A percentile compares a stretch with the other conserved stretches of the same genome.
These are phyloP conservation scores for Isaurus tuberculatus DNA, from an alignment of 92 coral and sea anemone species.

Conservation along the genomic window DNA sequence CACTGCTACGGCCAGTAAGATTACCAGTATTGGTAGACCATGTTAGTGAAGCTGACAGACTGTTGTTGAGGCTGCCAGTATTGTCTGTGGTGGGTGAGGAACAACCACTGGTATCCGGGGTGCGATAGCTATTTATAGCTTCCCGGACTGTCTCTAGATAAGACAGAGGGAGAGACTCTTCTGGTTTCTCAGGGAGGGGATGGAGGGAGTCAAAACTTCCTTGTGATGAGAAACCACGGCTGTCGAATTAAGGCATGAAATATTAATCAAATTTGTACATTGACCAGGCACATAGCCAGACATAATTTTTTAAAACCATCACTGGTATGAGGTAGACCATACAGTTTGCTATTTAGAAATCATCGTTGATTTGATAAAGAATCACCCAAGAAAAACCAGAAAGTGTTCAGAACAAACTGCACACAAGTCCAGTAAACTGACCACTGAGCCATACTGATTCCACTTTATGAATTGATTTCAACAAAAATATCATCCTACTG, in stretches of 20 bases:
- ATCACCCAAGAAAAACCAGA: no score
- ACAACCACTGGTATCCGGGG: constrained; percentile 87
- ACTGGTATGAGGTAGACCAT: no score
- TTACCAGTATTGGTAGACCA: constrained; percentile 98
- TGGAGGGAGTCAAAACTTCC: constrained; percentile 90
- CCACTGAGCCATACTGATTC: no score
- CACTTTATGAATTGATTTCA: no score
- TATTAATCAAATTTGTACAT: no score
- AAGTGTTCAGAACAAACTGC: no score
- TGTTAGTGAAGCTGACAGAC: constrained; percentile 84
- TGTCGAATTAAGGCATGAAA: constrained; percentile 16
- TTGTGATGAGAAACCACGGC: constrained; percentile 98
- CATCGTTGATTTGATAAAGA: no score
- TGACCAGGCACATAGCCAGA: no score
- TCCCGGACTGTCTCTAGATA: constrained; percentile 90
- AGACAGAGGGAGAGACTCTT: constrained; percentile 90
- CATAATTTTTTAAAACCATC: no score
- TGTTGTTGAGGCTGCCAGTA: constrained; percentile 77
- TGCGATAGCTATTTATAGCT: constrained; percentile 80
- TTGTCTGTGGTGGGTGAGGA: constrained; percentile 92
- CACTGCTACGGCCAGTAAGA: constrained; percentile 94
- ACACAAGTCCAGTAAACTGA: no score
- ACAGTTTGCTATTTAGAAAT: no score
- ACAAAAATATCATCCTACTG: no score
- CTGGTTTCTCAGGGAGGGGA: constrained; percentile 98